Conservation (phyloP, 2,888 invertebrate species). For the Craniophora ligustri region DNA sequence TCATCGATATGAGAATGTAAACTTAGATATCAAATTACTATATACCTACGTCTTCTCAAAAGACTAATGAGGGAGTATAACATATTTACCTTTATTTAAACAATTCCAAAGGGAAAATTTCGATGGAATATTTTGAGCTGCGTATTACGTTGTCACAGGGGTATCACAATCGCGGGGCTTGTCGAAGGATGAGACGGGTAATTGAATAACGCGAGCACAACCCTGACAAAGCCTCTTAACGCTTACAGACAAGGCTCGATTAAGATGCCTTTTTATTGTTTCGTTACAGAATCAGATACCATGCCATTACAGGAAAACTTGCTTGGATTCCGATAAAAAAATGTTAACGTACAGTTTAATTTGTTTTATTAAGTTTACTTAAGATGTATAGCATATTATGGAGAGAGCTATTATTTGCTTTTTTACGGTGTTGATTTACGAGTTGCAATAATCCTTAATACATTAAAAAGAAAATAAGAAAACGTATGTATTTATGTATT, state of each 20-base stretch:
- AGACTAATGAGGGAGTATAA: no score
- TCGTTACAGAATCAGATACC: slow-evolving; percentile 16
- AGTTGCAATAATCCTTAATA: no score
- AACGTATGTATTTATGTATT: no score
- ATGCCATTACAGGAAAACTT: slow-evolving; percentile 1
- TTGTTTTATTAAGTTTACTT: no score
- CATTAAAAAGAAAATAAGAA: no score
- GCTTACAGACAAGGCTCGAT: slow-evolving; percentile 25
- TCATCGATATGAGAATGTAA: no score
- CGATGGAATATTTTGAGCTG: neutral
- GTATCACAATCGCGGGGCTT: slow-evolving; percentile 11
- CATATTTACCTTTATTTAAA: neutral
- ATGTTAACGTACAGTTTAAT: no score
- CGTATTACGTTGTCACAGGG: neutral
- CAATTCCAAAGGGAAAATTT: slow-evolving; percentile 6
- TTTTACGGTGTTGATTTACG: no score
- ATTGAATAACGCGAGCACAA: slow-evolving; percentile 34
- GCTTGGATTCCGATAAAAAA: slow-evolving; percentile 6
- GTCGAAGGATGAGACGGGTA: slow-evolving; percentile 23
- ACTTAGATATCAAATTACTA: no score
- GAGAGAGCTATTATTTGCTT: no score
- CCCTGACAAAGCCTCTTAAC: slow-evolving; percentile 36
- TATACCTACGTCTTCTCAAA: no score
- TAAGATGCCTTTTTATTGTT: slow-evolving; percentile 34
- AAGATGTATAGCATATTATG: no score